Evolutionary conservation across 2,888 invertebrate species (phyloP).

Genomic region (Epicampocera succincta): DNA sequence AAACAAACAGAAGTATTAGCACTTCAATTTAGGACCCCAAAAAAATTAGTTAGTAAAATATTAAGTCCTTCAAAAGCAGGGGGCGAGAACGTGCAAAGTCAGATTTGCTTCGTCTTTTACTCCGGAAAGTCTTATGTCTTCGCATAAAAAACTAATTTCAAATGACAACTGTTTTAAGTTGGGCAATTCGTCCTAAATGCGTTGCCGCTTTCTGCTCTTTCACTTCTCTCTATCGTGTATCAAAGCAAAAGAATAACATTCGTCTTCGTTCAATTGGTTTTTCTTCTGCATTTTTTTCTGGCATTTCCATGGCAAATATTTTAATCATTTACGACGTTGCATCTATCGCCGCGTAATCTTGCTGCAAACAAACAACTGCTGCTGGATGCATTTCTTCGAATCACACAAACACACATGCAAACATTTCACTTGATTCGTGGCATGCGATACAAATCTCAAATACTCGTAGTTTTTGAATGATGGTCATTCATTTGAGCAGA

Average conservation of each 20-base stretch:
- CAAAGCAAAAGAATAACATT: neutral
- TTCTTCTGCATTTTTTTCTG: constrained; percentile 28
- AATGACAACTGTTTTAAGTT: no score
- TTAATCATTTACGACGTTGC: constrained; percentile 38
- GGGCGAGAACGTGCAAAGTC: no score
- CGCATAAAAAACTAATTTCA: no score
- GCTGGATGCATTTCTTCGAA: constrained; percentile 18
- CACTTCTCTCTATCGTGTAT: no score
- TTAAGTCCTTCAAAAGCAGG: no score
- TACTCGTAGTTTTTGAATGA: constrained; percentile 43
- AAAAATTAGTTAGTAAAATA: no score
- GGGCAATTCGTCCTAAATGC: no score
- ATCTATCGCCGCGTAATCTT: constrained; percentile 23
- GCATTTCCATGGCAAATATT: constrained; percentile 54
- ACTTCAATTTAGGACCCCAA: no score
- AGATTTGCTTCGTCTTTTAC: no score
- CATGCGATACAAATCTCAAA: constrained; percentile 18
- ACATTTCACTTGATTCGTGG: constrained; percentile 29
- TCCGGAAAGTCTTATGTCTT: no score
- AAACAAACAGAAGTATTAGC: no score
- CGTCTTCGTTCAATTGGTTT: constrained; percentile 17
- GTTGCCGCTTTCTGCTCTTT: no score
- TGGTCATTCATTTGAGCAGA: constrained; percentile 46
- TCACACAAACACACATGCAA: neutral
- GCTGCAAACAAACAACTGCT: constrained; percentile 31